Evolutionary conservation across 2,888 invertebrate species (phyloP), one percentile per base, ranked within the genome.

Genomic region (Melikaiella ostensackeni): DNA sequence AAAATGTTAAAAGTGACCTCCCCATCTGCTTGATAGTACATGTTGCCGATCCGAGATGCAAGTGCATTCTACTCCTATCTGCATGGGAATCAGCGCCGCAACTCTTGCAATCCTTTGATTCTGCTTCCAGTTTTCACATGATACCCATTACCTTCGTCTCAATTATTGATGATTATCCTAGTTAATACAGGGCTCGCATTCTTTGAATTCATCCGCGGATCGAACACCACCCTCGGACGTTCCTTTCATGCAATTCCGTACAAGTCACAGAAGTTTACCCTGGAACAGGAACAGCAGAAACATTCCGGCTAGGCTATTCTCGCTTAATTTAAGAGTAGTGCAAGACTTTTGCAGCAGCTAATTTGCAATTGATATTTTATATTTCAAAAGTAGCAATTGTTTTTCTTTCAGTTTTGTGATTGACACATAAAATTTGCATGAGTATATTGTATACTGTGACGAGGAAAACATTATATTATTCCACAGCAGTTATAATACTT

Each of bases 171-270:
- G 50, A 50, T 50, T 50, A 50, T 50, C 2, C 50, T n/a, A 50
- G 46, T 2, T 2, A 50, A 50, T 50, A n/a, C n/a, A 50, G 50
- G 50, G n/a, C 50, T n/a, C n/a, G 8, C 50, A 50, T 50, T 50
- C n/a, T 2, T 50, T 50, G 50, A 50, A 50, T 50, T 19, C 50
- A n/a, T n/a, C 8, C n/a, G n/a, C 9, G n/a, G 9, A 50, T 50
- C 2, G n/a, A 50, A 50, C 50, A 50, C 46, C n/a, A 50, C n/a
- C 8, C 50, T 50, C n/a, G 8, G 50, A 50, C 19, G 19, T 50
- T 50, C 50, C 50, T 50, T 19, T 50, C n/a, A n/a, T 50, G 50
- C n/a, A 50, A 50, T n/a, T 50, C n/a, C n/a, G n/a, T n/a, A n/a
- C n/a, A 8, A n/a, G 19, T n/a, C n/a, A 50, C 50, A n/a, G 0